Evolutionary conservation across 2,797 vertebrate genomes (phyloP).

Genomic region (Dryobates pubescens): DNA sequence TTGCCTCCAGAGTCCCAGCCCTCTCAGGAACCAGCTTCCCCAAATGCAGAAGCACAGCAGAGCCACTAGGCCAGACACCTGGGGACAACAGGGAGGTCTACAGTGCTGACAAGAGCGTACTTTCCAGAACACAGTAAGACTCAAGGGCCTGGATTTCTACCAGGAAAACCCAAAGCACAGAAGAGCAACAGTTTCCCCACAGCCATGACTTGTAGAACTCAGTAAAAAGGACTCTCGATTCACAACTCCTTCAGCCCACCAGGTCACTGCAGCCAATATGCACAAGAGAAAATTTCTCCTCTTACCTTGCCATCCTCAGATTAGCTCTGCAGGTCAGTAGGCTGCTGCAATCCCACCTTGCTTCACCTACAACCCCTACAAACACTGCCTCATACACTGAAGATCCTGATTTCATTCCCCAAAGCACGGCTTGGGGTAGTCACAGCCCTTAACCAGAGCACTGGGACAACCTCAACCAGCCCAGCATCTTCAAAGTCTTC

Average conservation of each 20-base stretch:
- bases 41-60: background rate
- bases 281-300: background rate
- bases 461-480: background rate
- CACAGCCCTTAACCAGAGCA: background rate
- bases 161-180: background rate
- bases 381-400: background rate
- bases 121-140: background rate
- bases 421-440: background rate
- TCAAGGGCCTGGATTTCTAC: background rate
- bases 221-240: background rate
- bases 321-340: background rate
- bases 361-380: background rate
- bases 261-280: background rate
- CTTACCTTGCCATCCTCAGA: background rate
- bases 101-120: background rate
- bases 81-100: background rate
- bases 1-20: background rate
- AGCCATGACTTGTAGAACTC: background rate
- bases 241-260: background rate
- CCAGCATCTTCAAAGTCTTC: background rate
- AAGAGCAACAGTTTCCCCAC: background rate
- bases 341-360: fast-evolving
- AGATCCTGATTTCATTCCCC: background rate
- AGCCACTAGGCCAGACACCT: background rate
- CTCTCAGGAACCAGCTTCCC: background rate